Conservation (phyloP, 1,140 invertebrate species). For the Neodiprion virginianus region DNA sequence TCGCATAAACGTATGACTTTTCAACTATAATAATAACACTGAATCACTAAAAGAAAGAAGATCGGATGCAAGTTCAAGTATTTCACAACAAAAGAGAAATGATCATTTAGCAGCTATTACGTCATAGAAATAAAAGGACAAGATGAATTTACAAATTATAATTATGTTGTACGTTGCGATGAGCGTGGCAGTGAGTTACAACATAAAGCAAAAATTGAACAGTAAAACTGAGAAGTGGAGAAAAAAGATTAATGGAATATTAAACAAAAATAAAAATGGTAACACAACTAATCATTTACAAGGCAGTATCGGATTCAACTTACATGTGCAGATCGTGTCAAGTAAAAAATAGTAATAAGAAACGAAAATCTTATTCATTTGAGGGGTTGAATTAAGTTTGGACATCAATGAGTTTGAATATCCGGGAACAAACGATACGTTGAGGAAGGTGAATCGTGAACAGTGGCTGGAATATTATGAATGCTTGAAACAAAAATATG, state of each 20-base stretch:
- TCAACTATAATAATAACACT: neutral
- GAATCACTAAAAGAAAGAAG: neutral
- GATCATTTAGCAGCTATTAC: neutral
- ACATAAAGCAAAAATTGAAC: conserved; percentile 13
- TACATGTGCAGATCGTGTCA: neutral
- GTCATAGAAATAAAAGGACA: neutral
- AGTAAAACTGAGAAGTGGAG: conserved; percentile 36
- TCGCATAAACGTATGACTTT: neutral
- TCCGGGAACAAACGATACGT: conserved; percentile 52
- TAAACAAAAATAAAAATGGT: conserved; percentile 30
- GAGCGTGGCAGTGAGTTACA: neutral
- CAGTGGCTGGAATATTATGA: conserved; percentile 63
- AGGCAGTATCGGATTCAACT: conserved; percentile 2
- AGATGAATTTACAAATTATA: neutral
- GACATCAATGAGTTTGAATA: conserved; percentile 56
- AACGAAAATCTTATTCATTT: conserved; percentile 25
- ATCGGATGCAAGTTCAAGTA: neutral
- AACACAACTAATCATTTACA: neutral
- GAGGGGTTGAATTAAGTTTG: conserved; percentile 48
- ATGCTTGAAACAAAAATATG: conserved; percentile 53
- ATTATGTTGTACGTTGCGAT: neutral
- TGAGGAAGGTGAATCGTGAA: conserved; percentile 46
- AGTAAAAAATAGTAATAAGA: no score
- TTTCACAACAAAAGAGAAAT: neutral
- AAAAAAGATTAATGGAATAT: conserved; percentile 38